Evolutionary conservation across 2,113 vertebrate species (phyloP).

Genomic region (Hydrochoerus hydrochaeris): DNA sequence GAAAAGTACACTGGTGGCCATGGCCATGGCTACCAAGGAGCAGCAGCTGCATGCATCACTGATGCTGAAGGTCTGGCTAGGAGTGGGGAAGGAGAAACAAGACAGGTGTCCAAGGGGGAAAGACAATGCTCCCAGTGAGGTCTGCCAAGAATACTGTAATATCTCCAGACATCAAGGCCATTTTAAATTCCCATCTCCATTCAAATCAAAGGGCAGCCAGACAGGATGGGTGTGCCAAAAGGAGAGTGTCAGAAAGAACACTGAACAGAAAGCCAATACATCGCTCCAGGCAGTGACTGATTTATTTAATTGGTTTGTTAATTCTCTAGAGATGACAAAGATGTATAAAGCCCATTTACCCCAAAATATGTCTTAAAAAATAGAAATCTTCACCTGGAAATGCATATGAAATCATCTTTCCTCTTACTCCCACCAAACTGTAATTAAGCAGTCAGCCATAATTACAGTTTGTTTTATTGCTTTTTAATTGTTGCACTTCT

Average conservation of each 20-base stretch:
- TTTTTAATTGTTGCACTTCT: conserved; percentile 63
- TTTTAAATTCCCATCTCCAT: neutral
- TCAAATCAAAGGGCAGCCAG: neutral
- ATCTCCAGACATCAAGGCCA: neutral
- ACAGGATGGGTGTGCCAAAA: neutral
- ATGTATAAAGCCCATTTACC: neutral
- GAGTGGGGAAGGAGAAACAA: neutral
- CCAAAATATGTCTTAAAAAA: neutral
- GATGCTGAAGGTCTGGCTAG: neutral
- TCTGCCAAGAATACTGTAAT: neutral
- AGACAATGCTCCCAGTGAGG: neutral
- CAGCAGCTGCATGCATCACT: neutral
- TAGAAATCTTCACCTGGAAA: conserved; percentile 36
- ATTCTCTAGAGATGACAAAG: conserved; percentile 25
- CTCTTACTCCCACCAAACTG: neutral
- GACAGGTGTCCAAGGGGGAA: neutral
- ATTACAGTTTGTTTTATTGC: conserved; percentile 47
- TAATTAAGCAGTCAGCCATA: neutral
- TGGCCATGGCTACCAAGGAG: neutral
- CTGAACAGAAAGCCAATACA: neutral
- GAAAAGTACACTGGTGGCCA: neutral
- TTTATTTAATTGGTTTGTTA: conserved; percentile 14
- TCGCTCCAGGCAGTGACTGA: neutral
- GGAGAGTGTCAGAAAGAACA: neutral
- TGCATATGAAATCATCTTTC: conserved; percentile 37